phyloP scores from a whole-genome alignment of 2,797 vertebrate species.

The Muraenolepis orangiensis region DNA sequence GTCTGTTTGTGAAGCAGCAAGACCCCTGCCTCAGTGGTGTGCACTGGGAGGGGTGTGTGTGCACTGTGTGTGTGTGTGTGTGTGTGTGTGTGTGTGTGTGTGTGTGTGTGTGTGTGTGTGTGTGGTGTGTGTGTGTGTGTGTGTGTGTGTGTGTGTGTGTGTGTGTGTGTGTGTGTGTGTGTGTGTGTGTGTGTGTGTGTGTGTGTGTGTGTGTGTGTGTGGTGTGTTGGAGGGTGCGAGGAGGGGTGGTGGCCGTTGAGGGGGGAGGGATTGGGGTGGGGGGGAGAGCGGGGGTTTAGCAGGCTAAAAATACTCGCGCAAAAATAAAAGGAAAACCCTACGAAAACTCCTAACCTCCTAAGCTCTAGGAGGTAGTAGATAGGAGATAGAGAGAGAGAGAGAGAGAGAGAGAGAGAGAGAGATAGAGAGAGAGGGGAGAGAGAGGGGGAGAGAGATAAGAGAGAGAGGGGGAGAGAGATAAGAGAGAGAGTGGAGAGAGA shows the following conservation, averaged over 20 bases:
- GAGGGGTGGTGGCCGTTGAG: too few species aligned
- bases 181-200: background rate
- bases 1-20: slow-evolving; percentile 36
- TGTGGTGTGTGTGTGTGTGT: background rate
- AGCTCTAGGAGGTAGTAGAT: too few species aligned
- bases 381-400: too few species aligned
- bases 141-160: background rate
- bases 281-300: slow-evolving; percentile 26
- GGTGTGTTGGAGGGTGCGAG: too few species aligned
- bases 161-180: background rate
- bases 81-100: background rate
- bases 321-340: slow-evolving; percentile 38
- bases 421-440: background rate
- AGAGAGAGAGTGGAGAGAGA: background rate
- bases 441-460: too few species aligned
- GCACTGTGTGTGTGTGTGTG: background rate
- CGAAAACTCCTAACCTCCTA: too few species aligned
- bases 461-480: too few species aligned
- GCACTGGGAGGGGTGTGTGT: background rate
- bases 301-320: slow-evolving; percentile 63
- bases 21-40: slow-evolving; percentile 38
- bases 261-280: slow-evolving; percentile 16
- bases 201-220: background rate
- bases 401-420: slow-evolving; percentile 3
- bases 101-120: background rate